These are phyloP conservation scores for Fundulus diaphanus DNA, from an alignment of 2,797 vertebrate genomes.

Conservation along the genomic window DNA sequence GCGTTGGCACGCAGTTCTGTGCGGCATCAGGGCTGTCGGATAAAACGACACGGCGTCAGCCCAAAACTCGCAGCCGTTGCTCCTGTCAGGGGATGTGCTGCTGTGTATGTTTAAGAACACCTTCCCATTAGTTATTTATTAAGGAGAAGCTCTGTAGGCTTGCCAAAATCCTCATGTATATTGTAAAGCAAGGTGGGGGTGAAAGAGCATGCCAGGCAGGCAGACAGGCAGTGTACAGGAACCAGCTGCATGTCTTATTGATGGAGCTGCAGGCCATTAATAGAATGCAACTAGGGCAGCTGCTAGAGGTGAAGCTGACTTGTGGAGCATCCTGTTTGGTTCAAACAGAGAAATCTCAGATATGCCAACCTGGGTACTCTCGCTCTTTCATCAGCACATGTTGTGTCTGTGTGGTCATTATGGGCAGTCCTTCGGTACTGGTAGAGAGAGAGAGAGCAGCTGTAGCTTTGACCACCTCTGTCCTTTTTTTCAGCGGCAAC, in stretches of 20 bases:
- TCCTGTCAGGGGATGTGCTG: slow-evolving; percentile 53
- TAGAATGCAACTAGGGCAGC: slow-evolving; percentile 82
- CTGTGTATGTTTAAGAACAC: slow-evolving; percentile 74
- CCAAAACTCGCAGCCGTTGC: slow-evolving; percentile 14
- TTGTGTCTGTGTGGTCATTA: slow-evolving; percentile 13
- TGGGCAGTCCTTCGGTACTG: neutral
- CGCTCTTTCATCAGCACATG: neutral
- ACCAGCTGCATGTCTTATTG: slow-evolving; percentile 82
- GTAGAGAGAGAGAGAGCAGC: slow-evolving; percentile 13
- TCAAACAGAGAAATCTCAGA: slow-evolving; percentile 28
- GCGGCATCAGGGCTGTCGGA: slow-evolving; percentile 32
- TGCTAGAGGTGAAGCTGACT: slow-evolving; percentile 62
- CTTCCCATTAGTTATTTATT: slow-evolving; percentile 75
- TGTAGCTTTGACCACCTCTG: slow-evolving; percentile 36
- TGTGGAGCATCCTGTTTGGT: slow-evolving; percentile 47
- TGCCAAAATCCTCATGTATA: slow-evolving; percentile 82
- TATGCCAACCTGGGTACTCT: slow-evolving; percentile 19
- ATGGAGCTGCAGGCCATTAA: slow-evolving; percentile 80
- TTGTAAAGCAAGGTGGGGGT: slow-evolving; percentile 79
- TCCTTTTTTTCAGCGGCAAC: slow-evolving; percentile 70
- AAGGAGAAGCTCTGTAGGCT: slow-evolving; percentile 69
- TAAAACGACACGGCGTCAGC: slow-evolving; percentile 29
- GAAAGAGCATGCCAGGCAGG: slow-evolving; percentile 68
- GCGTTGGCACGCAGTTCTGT: slow-evolving; percentile 25
- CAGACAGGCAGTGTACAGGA: slow-evolving; percentile 71